Evolutionary conservation across 2,797 vertebrate genomes (phyloP).

Genomic region (Percopsis omiscomaycus): DNA sequence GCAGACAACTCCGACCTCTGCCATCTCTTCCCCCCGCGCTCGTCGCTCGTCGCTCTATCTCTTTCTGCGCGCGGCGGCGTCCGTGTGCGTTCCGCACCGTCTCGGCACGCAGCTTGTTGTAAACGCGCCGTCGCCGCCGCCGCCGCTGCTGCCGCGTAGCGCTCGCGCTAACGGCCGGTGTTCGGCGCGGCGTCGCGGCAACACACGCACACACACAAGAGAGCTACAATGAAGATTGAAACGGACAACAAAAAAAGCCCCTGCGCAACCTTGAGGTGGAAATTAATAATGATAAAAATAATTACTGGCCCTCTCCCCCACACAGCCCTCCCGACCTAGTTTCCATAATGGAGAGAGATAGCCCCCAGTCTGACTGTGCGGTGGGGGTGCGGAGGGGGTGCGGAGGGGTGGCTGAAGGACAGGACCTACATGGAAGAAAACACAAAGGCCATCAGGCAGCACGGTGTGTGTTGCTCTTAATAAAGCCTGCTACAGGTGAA

Average conservation of each 20-base stretch:
- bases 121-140: no score
- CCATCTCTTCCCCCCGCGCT: slow-evolving; percentile 40
- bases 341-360: slow-evolving; percentile 79
- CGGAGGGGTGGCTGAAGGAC: slow-evolving; percentile 65
- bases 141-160: no score
- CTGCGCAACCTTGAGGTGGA: slow-evolving; percentile 79
- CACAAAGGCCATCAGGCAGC: slow-evolving; percentile 46
- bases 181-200: no score
- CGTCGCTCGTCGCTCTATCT: slow-evolving; percentile 38
- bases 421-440: slow-evolving; percentile 62
- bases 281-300: slow-evolving; percentile 86
- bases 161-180: no score
- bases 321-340: slow-evolving; percentile 76
- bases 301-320: slow-evolving; percentile 77
- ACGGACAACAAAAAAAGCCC: slow-evolving; percentile 74
- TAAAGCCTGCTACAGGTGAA: slow-evolving; percentile 50
- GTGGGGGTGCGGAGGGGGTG: slow-evolving; percentile 34
- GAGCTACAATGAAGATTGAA: slow-evolving; percentile 69
- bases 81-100: slow-evolving; percentile 10
- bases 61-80: background rate
- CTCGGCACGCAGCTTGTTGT: background rate
- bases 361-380: slow-evolving; percentile 67
- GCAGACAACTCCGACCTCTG: slow-evolving; percentile 62
- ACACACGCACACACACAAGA: background rate
- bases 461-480: slow-evolving; percentile 32